Conservation (phyloP, 1,140 invertebrate genomes). For the Heterodera schachtii region DNA sequence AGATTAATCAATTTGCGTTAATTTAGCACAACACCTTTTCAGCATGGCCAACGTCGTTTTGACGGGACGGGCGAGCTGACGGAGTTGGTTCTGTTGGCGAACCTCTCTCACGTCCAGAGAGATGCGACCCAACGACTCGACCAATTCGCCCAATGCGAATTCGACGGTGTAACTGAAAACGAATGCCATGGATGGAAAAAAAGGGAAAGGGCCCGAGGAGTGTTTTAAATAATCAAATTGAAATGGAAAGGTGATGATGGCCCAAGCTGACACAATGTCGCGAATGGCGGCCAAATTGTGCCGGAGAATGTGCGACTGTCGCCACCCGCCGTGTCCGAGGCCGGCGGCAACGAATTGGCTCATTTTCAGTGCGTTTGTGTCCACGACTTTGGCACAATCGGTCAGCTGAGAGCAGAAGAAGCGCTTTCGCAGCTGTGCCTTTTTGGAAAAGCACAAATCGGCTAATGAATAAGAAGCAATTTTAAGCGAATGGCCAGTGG, state of each 20-base stretch:
- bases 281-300: constrained; percentile 42
- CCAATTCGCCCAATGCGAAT: constrained; percentile 41
- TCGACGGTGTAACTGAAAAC: constrained; percentile 35
- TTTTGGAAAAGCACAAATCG: no score
- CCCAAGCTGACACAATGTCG: constrained; percentile 35
- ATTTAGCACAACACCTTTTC: neutral
- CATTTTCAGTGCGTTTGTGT: constrained; percentile 47
- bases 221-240: neutral
- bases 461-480: neutral
- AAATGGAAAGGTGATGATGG: neutral
- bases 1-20: neutral
- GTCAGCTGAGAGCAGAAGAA: constrained; percentile 46
- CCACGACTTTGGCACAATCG: constrained; percentile 45
- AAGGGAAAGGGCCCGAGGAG: neutral
- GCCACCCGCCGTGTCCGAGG: constrained; percentile 26
- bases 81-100: constrained; percentile 14
- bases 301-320: constrained; percentile 40
- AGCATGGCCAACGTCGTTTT: constrained; percentile 20
- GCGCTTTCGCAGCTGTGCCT: constrained; percentile 44
- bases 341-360: constrained; percentile 34
- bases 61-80: constrained; percentile 7
- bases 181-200: neutral
- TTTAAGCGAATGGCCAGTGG: no score
- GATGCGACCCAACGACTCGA: constrained; percentile 42
- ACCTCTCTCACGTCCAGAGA: constrained; percentile 37